Base-by-base conservation (phyloP, 1,140 invertebrate species). In the Drosophila paulistorum region DNA sequence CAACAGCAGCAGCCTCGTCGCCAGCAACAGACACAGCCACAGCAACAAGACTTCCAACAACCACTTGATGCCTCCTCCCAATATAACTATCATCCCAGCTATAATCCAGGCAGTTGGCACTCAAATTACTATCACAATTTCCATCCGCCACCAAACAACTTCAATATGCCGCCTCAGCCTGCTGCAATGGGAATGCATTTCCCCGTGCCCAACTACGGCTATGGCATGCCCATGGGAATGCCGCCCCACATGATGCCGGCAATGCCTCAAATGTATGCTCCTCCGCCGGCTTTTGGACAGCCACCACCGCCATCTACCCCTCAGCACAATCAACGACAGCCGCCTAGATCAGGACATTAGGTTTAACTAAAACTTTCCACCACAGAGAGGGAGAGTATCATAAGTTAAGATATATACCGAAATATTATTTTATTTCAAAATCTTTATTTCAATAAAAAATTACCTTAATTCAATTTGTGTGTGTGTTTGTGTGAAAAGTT, bases 31-130 rank as follows among this genome's bases (percentile, higher is more conserved):
- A 17, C 2, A 37, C 35, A 37, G 7, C 35, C 6, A 48, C 65
- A 74, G 37, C 70, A 75, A 1, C 23, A 14, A 11, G 11, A 58
- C 1, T 17, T 30, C 23, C 37, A 39, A 17, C 17, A 17, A 11
- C 11, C 17, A 33, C 42, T 35, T 7, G 60, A 65, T 20, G 17
- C 62, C 9, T 33, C 39, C 13, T 13, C 48, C 1, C 39, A 85
- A 26, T 85, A 89, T 26, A 89, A 74, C 57, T 89, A 84, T 57
- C 81, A 90, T 67, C 90, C 81, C n/a, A 90, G 86, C 68, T 81
- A 91, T 30, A 89, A 91, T 68, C 76, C 90, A 0, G 84, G 86
- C 41, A 91, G 90, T 59, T 92, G 91, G 91, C 91, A 92, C 54
- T 91, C 91, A 3, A 92, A 92, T 62, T 92, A 90, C 20, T 87